Percentiles rank a stretch among this genome's conserved stretches.
phyloP scores from a whole-genome alignment of 1,140 invertebrate genomes.

The Hyles euphorbiae region DNA sequence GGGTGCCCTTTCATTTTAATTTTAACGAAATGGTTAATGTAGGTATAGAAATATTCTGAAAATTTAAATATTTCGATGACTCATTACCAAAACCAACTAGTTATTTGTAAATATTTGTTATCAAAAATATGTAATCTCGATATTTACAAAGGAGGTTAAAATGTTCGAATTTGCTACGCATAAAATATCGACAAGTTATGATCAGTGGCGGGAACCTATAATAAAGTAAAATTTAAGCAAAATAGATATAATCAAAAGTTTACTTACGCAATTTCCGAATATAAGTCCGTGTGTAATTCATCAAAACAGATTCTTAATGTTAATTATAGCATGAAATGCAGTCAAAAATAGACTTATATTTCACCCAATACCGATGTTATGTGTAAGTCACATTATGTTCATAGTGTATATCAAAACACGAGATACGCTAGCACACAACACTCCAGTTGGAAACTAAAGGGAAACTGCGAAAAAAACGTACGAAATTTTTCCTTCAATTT shows the following conservation, averaged over 20 bases:
- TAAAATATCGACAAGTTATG: too few species aligned
- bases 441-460: constrained; percentile 28
- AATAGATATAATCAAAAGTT: constrained; percentile 11
- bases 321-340: constrained; percentile 20
- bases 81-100: too few species aligned
- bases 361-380: constrained; percentile 8
- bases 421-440: constrained; percentile 10
- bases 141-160: too few species aligned
- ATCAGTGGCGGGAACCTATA: constrained; percentile 6
- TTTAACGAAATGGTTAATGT: too few species aligned
- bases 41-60: too few species aligned
- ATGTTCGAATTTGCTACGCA: too few species aligned
- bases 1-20: too few species aligned
- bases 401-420: constrained; percentile 31
- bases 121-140: too few species aligned
- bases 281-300: constrained; percentile 30
- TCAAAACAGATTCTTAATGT: constrained; percentile 12
- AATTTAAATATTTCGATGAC: too few species aligned
- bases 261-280: constrained; percentile 62
- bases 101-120: too few species aligned
- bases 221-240: constrained; percentile 30
- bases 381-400: constrained; percentile 39
- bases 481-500: constrained; percentile 15
- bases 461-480: constrained; percentile 37
- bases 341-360: constrained; percentile 60